Base-by-base conservation (phyloP, 2,888 invertebrate species). In the Acanthosepion lycidas region DNA sequence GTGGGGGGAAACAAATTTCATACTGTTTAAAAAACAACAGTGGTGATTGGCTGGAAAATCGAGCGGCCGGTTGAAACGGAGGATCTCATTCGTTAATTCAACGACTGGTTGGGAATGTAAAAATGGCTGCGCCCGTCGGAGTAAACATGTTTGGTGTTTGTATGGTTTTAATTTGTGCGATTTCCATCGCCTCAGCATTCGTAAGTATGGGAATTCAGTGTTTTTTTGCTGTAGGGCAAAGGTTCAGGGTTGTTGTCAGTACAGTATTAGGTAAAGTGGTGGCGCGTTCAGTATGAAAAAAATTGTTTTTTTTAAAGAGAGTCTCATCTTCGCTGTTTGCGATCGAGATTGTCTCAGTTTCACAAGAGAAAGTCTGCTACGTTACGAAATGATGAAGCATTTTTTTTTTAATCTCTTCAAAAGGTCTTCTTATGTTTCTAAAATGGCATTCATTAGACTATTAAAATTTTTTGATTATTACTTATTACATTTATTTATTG, bases 121-220 rank as follows among this genome's bases (percentile, higher is more conserved):
- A 42, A 15, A 78, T 78, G 78, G 78, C 78, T n/a, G 78, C 78
- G 78, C 78, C 28, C 49, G 33, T 92, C 42, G 49, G 53, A 92
- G 28, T 51, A 53, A 92, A 49, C 92, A 92, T 48, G 49, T 49
- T 53, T 51, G 92, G 92, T 92, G 92, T 92, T 28, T 53, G 92
- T 92, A 28, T 18, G 48, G 33, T 92, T 92, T 92, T 92, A 51
- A 49, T 92, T n/a, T 92, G 4, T 28, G 28, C 53, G 18, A 28
- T 53, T 51, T 28, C 48, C 92, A 26, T 51, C n/a, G 28, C 33
- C n/a, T n/a, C 28, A 8, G 20, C 91, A 59, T 94, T 91, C n/a
- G 49, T 91, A 49, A 91, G 94, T 51, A 78, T 78, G 15, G 78
- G 78, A n/a, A 78, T 78, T 78, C 33, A n/a, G 78, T n/a, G 42